These are phyloP conservation scores for Cottoperca gobio DNA, from an alignment of 2,797 vertebrate genomes.

Conservation along the genomic window DNA sequence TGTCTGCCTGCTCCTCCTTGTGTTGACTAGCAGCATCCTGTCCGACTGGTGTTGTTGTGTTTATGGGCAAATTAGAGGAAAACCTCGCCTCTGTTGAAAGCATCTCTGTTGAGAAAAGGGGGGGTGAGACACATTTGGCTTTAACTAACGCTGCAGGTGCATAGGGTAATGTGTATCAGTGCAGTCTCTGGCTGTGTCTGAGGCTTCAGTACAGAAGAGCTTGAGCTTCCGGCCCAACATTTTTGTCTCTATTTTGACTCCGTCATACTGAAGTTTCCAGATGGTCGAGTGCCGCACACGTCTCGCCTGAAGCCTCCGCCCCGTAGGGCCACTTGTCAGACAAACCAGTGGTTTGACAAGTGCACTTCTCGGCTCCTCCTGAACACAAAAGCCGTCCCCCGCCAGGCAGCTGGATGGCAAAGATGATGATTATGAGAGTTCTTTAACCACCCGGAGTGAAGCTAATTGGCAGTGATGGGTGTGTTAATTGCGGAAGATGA, in stretches of 20 bases:
- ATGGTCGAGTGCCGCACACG: constrained; percentile 39
- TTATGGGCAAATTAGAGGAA: neutral
- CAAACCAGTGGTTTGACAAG: constrained; percentile 55
- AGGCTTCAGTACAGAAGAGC: neutral
- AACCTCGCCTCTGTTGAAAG: neutral
- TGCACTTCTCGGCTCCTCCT: constrained; percentile 58
- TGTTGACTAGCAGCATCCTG: constrained; percentile 18
- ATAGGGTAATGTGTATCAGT: too few species aligned
- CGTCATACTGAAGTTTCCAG: constrained; percentile 41
- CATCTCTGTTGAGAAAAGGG: neutral
- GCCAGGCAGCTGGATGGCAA: constrained; percentile 63
- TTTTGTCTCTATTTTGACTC: constrained; percentile 25
- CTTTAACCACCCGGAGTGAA: constrained; percentile 77
- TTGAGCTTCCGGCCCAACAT: constrained; percentile 33
- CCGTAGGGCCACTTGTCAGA: constrained; percentile 41
- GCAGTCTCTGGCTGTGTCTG: neutral
- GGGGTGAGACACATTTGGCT: constrained; percentile 11
- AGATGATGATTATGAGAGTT: constrained; percentile 72
- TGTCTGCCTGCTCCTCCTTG: constrained; percentile 47
- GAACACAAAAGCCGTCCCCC: constrained; percentile 57
- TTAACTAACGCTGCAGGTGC: neutral
- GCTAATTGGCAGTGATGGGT: constrained; percentile 82
- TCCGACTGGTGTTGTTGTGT: neutral
- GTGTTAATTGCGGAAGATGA: constrained; percentile 81
- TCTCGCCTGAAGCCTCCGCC: constrained; percentile 25